phyloP scores from a whole-genome alignment of 1,140 invertebrate species.

The Brachionus manjavacas region DNA sequence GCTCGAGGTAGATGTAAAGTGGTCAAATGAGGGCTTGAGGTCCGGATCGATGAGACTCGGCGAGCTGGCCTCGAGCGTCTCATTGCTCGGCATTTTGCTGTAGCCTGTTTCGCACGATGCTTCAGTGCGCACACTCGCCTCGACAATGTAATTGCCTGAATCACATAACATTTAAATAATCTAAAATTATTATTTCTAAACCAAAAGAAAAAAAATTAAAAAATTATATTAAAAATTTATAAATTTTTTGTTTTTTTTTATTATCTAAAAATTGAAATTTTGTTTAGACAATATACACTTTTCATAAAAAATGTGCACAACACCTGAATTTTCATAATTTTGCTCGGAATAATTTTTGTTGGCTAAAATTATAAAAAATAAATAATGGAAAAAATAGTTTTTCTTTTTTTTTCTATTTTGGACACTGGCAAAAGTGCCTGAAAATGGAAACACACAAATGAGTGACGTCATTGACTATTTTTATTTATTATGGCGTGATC shows the following conservation, averaged over 20 bases:
- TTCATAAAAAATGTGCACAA: not conserved
- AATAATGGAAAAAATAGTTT: not conserved
- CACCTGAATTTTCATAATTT: not conserved
- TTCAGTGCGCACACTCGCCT: not conserved
- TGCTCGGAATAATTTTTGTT: not conserved
- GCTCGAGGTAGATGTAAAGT: conserved; percentile 28
- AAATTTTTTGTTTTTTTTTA: not conserved
- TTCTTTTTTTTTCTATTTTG: not conserved
- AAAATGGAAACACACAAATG: not conserved
- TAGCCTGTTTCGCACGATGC: not conserved
- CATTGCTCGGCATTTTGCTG: not conserved
- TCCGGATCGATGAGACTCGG: not conserved
- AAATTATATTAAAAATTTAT: no score
- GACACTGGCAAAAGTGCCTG: no score
- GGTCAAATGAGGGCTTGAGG: not conserved
- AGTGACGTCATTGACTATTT: not conserved
- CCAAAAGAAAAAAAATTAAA: not conserved
- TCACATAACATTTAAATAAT: not conserved
- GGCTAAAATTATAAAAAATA: not conserved
- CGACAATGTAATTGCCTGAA: not conserved
- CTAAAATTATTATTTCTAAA: not conserved
- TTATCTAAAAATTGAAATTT: no score
- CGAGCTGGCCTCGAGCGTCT: not conserved
- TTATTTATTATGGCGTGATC: not conserved
- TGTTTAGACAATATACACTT: not conserved